Evolutionary conservation across 2,113 vertebrate genomes (phyloP).

Genomic region (Prinia subflava): DNA sequence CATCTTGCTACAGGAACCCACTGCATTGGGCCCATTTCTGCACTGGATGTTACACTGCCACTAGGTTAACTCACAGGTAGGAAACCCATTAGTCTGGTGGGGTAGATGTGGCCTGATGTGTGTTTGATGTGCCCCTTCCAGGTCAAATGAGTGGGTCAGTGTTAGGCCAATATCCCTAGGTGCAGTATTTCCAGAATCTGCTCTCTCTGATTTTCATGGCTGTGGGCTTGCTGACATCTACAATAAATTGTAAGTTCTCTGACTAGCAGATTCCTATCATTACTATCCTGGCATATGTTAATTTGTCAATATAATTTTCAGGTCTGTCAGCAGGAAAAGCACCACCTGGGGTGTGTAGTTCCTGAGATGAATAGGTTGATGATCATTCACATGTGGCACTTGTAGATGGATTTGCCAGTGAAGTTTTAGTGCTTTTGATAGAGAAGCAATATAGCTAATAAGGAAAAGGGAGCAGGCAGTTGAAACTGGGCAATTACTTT

Average conservation of each 20-base stretch:
- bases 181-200: background rate
- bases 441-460: background rate
- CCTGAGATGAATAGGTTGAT: background rate
- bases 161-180: background rate
- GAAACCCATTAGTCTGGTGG: background rate
- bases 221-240: background rate
- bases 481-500: background rate
- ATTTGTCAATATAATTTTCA: slow-evolving; percentile 2
- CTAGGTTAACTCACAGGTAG: background rate
- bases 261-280: background rate
- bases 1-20: background rate
- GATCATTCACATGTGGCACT: background rate
- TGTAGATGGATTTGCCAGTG: background rate
- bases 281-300: background rate
- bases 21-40: background rate
- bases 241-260: background rate
- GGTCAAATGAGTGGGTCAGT: background rate
- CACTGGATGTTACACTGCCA: background rate
- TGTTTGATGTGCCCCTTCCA: background rate
- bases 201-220: background rate
- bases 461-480: background rate
- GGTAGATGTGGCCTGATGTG: background rate
- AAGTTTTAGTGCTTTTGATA: background rate
- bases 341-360: background rate
- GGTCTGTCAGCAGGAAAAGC: background rate